Conservation (phyloP, 2,113 vertebrate genomes). For the Plecotus auritus region DNA sequence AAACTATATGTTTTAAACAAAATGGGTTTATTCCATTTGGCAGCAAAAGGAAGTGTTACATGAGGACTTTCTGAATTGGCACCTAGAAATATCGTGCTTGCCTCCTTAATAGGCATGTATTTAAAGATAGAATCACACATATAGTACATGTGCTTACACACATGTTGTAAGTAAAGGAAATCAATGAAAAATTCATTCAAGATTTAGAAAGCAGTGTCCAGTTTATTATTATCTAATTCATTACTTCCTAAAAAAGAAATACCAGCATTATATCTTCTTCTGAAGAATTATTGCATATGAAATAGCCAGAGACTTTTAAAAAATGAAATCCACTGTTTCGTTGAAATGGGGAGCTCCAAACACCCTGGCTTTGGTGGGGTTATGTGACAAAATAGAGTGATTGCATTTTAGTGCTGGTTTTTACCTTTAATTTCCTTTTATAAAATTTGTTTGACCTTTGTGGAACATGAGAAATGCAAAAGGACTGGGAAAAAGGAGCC, state of each 20-base stretch:
- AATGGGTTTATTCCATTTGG: neutral
- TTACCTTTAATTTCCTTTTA: conserved; percentile 66
- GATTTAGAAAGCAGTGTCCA: neutral
- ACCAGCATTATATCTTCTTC: neutral
- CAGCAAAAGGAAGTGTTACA: neutral
- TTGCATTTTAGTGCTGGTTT: conserved; percentile 17
- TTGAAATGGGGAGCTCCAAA: neutral
- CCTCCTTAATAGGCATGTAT: neutral
- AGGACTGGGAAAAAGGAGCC: neutral
- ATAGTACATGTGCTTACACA: neutral
- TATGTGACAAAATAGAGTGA: conserved; percentile 27
- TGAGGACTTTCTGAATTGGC: neutral
- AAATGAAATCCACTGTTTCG: neutral
- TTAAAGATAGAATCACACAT: neutral
- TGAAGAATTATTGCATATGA: neutral
- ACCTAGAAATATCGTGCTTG: neutral
- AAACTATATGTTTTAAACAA: neutral
- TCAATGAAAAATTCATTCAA: neutral
- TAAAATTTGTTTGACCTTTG: conserved; percentile 45
- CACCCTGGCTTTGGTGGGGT: neutral
- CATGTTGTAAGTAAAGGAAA: neutral
- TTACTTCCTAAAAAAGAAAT: neutral
- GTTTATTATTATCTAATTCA: conserved; percentile 7
- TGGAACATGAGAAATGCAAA: conserved; percentile 10
- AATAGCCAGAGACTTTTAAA: neutral